Percentiles rank a stretch among this genome's conserved stretches.
Conservation (phyloP, 2,797 vertebrate genomes). For the Myripristis jacobus region DNA sequence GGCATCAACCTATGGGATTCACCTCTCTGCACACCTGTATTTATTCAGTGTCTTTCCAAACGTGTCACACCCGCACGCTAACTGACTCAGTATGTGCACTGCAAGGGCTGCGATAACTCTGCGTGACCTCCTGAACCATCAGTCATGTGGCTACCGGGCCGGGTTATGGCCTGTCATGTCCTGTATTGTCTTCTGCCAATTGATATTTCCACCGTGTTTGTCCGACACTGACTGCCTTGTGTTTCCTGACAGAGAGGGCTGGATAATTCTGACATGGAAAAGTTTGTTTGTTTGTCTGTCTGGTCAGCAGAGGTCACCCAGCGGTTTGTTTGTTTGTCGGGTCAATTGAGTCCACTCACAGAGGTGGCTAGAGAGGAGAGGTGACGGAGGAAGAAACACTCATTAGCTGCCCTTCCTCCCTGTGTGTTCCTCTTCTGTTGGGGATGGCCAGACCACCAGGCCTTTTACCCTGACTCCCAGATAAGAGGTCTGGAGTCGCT, state of each 20-base stretch:
- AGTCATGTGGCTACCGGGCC: constrained; percentile 36
- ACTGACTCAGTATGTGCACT: constrained; percentile 8
- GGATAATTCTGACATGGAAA: constrained; percentile 62
- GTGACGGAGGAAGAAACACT: constrained; percentile 51
- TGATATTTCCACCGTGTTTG: constrained; percentile 67
- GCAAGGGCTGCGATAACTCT: constrained; percentile 18
- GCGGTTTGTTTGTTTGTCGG: constrained; percentile 75
- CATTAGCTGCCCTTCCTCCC: constrained; percentile 67
- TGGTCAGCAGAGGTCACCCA: constrained; percentile 76
- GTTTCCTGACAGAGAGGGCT: constrained; percentile 43
- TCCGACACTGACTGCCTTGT: constrained; percentile 49
- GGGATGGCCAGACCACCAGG: constrained; percentile 76
- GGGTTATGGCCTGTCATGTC: constrained; percentile 39
- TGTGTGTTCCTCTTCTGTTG: constrained; percentile 68
- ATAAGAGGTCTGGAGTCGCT: constrained; percentile 82
- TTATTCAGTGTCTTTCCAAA: constrained; percentile 39
- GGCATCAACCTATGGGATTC: constrained; percentile 43
- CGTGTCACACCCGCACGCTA: constrained; percentile 8
- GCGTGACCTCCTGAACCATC: constrained; percentile 40
- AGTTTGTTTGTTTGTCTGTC: constrained; percentile 81
- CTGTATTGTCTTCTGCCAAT: constrained; percentile 44
- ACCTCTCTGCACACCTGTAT: constrained; percentile 59
- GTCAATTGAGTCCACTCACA: constrained; percentile 76
- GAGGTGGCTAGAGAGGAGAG: constrained; percentile 48
- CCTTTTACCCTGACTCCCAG: constrained; percentile 71